Evolutionary conservation across 2,797 vertebrate species (phyloP), one percentile per base, ranked within the genome.

Genomic region (Lutjanus argentimaculatus): DNA sequence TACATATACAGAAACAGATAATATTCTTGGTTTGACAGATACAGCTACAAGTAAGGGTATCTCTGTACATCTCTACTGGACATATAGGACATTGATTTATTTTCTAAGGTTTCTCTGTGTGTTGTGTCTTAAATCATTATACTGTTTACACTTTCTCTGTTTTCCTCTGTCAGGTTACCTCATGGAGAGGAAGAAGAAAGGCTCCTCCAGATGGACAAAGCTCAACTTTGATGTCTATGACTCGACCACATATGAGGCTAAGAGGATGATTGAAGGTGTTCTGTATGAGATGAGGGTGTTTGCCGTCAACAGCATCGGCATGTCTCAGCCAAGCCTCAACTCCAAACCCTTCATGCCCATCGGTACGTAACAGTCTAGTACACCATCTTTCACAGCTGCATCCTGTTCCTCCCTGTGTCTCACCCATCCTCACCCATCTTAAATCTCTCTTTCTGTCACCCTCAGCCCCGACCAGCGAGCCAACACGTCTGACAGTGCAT

Each of bases 311-410:
- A 94, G 95, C 87, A 97, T 99, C 0, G 97, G 97, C 0, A 53
- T 97, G 51, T 97, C 97, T 19, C 96, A 85, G 80, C 97, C 97
- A 21, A 98, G 97, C 81, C 81, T 94, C 74, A 97, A 69, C 91
- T 97, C 97, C 75, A 97, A 97, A 80, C 96, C 98, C 61, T 99
- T 99, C 93, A 98, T 98, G 97, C 98, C 98, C 3, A 97, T 99
- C 0, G 97, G 98, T 98, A 82, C n/a, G 85, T 78, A 58, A 45
- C 43, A 21, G n/a, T n/a, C n/a, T n/a, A n/a, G n/a, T 14, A 7
- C 16, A 12, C 40, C 1, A 16, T 75, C 42, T 51, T 79, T 79
- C 75, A 43, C 19, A 36, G 53, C 15, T 19, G 40, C 25, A 58
- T n/a, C 25, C n/a, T 59, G 30, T 74, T 52, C 11, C 48, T 73